phyloP scores from a whole-genome alignment of 2,797 vertebrate species.

The Spinibarbus caldwelli region DNA sequence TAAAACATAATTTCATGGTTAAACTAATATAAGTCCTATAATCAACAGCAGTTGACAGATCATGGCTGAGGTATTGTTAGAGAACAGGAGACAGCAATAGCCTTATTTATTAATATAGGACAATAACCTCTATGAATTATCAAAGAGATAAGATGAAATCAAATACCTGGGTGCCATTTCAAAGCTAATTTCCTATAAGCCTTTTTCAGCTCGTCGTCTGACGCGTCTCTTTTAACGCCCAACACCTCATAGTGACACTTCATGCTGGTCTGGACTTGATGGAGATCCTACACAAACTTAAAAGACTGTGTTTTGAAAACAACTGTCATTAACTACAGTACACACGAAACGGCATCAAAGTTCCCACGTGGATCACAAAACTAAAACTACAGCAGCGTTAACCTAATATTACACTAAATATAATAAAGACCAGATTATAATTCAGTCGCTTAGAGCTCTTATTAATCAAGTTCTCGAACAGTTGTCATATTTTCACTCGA shows the following conservation, averaged over 20 bases:
- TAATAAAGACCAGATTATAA: neutral
- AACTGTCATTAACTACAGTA: neutral
- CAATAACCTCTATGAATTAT: neutral
- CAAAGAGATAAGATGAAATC: neutral
- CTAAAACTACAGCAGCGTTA: neutral
- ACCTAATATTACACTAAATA: neutral
- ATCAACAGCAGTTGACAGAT: neutral
- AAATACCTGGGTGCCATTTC: constrained; percentile 92
- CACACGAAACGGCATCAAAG: neutral
- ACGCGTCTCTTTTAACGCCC: constrained; percentile 87
- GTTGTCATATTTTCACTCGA: neutral
- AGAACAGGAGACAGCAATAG: neutral
- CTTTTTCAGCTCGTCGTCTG: constrained; percentile 91
- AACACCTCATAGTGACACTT: constrained; percentile 93
- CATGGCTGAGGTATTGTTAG: neutral
- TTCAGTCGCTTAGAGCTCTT: neutral
- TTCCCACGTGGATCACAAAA: constrained; percentile 2
- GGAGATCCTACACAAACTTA: neutral
- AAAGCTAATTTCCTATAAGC: constrained; percentile 90
- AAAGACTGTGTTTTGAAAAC: neutral
- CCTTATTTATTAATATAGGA: neutral
- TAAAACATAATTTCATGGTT: too few relatives aligned
- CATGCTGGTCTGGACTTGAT: constrained; percentile 71
- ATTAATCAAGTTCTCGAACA: neutral
- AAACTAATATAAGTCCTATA: neutral